These are phyloP conservation scores for Panagrolaimus sp. DNA, from an alignment of 1,140 invertebrate genomes.

Conservation along the genomic window DNA sequence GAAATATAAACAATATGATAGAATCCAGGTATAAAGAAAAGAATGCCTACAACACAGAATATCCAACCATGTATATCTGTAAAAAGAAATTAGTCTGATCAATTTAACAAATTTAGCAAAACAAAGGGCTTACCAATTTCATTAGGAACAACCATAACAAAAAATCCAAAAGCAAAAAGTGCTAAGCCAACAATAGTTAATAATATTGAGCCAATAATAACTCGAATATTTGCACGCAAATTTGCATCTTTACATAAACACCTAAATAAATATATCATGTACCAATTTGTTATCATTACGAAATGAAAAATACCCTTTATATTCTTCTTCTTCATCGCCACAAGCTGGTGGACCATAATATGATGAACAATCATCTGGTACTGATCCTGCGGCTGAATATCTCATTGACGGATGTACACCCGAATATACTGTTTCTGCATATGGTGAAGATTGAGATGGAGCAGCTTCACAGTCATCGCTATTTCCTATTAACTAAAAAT, in stretches of 20 bases:
- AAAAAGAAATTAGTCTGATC: no score
- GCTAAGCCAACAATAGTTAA: constrained; percentile 33
- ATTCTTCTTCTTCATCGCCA: not conserved
- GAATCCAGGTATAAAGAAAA: constrained; percentile 48
- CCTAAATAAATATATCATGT: constrained; percentile 22
- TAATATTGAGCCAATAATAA: constrained; percentile 39
- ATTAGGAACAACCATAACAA: constrained; percentile 43
- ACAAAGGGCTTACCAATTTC: no score
- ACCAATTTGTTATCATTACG: no score
- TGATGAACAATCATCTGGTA: not conserved
- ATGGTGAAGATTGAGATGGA: not conserved
- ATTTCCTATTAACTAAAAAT: not conserved
- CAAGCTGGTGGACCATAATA: not conserved
- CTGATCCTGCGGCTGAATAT: not conserved
- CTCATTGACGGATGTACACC: not conserved
- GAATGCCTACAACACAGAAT: constrained; percentile 40
- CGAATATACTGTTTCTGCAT: not conserved
- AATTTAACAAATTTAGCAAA: no score
- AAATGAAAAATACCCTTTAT: constrained; percentile 1
- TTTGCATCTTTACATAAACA: constrained; percentile 33
- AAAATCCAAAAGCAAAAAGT: constrained; percentile 34
- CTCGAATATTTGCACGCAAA: constrained; percentile 40
- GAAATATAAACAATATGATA: constrained; percentile 42
- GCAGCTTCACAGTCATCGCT: constrained; percentile 10
- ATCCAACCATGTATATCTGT: constrained; percentile 50